phyloP scores from a whole-genome alignment of 1,140 invertebrate species.

The Drosophila watanabei region DNA sequence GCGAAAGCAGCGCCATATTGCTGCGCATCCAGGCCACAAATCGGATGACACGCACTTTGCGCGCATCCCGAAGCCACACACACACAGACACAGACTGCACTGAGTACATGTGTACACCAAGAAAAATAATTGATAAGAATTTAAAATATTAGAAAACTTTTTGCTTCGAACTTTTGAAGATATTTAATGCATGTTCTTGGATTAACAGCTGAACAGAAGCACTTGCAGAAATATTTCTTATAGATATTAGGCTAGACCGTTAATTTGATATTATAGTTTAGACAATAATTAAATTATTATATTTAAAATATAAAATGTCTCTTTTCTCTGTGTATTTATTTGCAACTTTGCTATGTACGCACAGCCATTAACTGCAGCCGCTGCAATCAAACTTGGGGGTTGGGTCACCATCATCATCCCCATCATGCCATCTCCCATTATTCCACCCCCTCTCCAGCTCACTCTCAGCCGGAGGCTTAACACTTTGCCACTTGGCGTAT shows the following conservation, averaged over 20 bases:
- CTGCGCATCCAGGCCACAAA: constrained; percentile 32
- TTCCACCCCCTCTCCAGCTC: constrained; percentile 4
- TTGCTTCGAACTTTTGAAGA: background rate
- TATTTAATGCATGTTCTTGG: too few species aligned
- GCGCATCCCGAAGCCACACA: constrained; percentile 37
- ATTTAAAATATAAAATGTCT: background rate
- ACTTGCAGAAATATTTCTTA: too few species aligned
- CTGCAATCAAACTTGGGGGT: constrained; percentile 52
- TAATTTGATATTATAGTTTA: background rate
- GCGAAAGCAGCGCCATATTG: constrained; percentile 55
- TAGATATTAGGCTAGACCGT: too few species aligned
- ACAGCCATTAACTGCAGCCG: constrained; percentile 70
- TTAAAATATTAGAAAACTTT: background rate
- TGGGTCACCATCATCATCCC: constrained; percentile 46
- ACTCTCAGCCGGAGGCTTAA: constrained; percentile 45
- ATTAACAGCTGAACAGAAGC: background rate
- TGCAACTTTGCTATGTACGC: constrained; percentile 13
- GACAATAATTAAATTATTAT: background rate
- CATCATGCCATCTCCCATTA: background rate
- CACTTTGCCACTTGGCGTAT: constrained; percentile 52
- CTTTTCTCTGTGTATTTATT: constrained; percentile 11
- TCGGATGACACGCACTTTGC: constrained; percentile 47
- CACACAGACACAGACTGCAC: constrained; percentile 14
- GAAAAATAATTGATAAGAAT: background rate
- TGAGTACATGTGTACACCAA: constrained; percentile 1